Evolutionary conservation across 2,113 vertebrate genomes (phyloP), one percentile per base, ranked within the genome.

Genomic region (Gallinago jamesoni): DNA sequence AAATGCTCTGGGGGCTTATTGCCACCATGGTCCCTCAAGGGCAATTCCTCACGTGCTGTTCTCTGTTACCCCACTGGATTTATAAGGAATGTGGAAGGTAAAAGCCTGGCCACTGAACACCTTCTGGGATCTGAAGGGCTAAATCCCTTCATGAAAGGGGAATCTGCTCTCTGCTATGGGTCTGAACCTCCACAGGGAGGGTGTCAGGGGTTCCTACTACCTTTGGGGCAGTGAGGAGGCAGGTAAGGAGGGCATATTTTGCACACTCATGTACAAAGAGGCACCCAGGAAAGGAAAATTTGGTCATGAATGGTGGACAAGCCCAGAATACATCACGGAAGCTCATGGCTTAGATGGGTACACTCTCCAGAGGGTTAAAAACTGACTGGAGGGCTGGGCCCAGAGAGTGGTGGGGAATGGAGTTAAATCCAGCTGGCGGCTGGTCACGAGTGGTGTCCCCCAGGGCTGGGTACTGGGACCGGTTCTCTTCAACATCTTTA

Each of bases 231-330:
- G 10, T 1, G 33, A 47, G 24, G 9, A 31, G 56, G 16, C 28
- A 53, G 16, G 37, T 12, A 16, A 27, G 66, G 41, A 41, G 25
- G 47, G 5, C 6, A 21, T 3, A 2, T 10, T 50, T 55, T 33
- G 43, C 25, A 69, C 30, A 3, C 21, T 57, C 33, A 7, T 0
- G 0, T 56, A 28, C 47, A 13, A 28, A 66, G 53, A 56, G 13
- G 24, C 37, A 23, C 30, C 31, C 9, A 19, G 50, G 14, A 69
- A 57, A 53, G 30, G 50, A 22, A 48, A 59, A 76, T 22, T 27
- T 0, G 3, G 23, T 55, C 33, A 24, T 0, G 2, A 25, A 37
- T 20, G 12, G 33, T 39, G 31, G 23, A n/a, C 43, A 48, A 67
- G 33, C 19, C 66, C 31, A 37, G 21, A 37, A 30, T 4, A 15